These are phyloP conservation scores for Galago senegalensis DNA, from an alignment of 2,797 vertebrate genomes.

Conservation along the genomic window DNA sequence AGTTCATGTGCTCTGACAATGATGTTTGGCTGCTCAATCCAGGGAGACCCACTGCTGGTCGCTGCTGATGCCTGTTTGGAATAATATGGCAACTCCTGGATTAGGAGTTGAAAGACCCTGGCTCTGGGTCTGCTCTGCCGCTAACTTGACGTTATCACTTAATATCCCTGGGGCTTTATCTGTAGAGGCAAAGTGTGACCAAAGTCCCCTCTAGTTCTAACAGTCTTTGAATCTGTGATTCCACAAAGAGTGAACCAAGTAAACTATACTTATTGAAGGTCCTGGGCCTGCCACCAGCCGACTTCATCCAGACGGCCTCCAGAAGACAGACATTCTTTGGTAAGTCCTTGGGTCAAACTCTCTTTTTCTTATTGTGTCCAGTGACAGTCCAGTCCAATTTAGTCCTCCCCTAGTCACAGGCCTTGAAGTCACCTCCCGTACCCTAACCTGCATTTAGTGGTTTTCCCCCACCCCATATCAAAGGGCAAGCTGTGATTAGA, in stretches of 20 bases:
- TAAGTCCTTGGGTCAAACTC: conserved; percentile 85
- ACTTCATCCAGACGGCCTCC: conserved; percentile 94
- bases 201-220: neutral
- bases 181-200: conserved; percentile 8
- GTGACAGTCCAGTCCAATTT: neutral
- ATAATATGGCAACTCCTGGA: neutral
- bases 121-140: neutral
- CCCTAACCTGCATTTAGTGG: neutral
- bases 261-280: conserved; percentile 90
- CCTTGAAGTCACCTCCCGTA: neutral
- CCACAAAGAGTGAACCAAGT: conserved; percentile 61
- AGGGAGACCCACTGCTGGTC: neutral
- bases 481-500: neutral
- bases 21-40: neutral
- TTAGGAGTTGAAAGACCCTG: neutral
- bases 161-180: neutral
- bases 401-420: neutral
- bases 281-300: conserved; percentile 94
- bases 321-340: conserved; percentile 95
- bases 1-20: neutral
- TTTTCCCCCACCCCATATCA: neutral
- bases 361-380: neutral
- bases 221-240: conserved; percentile 14
- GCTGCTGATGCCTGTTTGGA: neutral
- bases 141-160: neutral